phyloP scores from a whole-genome alignment of 2,797 vertebrate genomes.

The Emys orbicularis region DNA sequence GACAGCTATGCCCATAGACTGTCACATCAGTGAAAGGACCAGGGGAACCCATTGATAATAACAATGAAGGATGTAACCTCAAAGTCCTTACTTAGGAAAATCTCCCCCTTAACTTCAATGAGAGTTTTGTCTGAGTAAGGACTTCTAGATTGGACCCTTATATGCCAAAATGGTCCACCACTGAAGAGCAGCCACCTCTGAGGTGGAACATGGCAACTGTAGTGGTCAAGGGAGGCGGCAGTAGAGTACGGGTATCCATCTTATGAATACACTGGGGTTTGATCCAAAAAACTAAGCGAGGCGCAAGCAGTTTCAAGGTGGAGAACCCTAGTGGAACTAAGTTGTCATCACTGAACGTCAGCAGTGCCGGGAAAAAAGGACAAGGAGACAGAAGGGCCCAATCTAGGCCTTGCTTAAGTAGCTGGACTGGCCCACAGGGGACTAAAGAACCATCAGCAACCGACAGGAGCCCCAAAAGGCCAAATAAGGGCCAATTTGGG shows the following conservation, averaged over 20 bases:
- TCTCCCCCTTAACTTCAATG: no score
- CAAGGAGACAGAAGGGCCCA: neutral
- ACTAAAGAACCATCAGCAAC: accelerated
- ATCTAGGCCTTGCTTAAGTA: neutral
- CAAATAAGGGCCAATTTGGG: neutral
- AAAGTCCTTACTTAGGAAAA: neutral
- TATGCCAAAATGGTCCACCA: neutral
- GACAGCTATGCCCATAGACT: neutral
- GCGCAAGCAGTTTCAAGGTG: neutral
- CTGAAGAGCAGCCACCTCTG: neutral
- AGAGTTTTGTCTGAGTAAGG: no score
- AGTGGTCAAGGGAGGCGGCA: neutral
- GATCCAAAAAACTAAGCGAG: neutral
- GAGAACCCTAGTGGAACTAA: neutral
- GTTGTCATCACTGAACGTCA: neutral
- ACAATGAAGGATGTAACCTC: neutral
- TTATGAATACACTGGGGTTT: neutral
- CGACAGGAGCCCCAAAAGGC: accelerated
- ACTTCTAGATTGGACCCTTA: neutral
- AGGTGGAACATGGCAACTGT: neutral
- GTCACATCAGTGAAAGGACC: neutral
- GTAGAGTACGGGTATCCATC: neutral
- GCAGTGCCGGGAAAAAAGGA: neutral
- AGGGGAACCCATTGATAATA: neutral
- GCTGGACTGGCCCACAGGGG: accelerated